Percentiles rank a stretch among this genome's conserved stretches.
Conservation (phyloP, 2,888 invertebrate species). For the Diarsia rubi region DNA sequence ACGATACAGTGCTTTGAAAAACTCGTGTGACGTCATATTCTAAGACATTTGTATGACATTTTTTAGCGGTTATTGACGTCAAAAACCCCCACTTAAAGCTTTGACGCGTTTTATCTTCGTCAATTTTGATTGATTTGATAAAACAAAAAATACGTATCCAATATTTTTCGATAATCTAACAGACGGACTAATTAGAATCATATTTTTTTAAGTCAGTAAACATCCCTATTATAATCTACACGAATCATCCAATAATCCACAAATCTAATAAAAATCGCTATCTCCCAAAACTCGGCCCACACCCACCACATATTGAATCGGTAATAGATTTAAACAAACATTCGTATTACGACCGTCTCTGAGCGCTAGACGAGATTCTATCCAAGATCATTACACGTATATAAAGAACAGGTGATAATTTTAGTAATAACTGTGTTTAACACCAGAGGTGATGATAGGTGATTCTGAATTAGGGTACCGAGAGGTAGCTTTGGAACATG, state of each 20-base stretch:
- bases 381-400: slow-evolving; percentile 77
- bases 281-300: slow-evolving; percentile 61
- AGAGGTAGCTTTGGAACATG: background rate
- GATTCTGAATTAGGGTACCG: slow-evolving; percentile 63
- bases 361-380: slow-evolving; percentile 56
- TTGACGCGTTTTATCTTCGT: no score
- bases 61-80: no score
- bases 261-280: background rate
- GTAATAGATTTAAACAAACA: slow-evolving; percentile 89
- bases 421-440: slow-evolving; percentile 79
- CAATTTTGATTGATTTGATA: no score
- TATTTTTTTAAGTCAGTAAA: background rate
- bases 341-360: slow-evolving; percentile 74
- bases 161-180: no score
- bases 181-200: no score
- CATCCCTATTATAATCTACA: background rate
- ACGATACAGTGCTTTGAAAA: no score
- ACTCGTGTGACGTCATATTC: no score
- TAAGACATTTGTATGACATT: no score
- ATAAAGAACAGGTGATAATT: slow-evolving; percentile 79
- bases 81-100: no score
- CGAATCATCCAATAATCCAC: background rate
- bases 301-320: slow-evolving; percentile 63
- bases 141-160: no score
- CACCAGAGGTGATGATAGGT: slow-evolving; percentile 72